A percentile compares a stretch with the other conserved stretches of the same genome.
These are phyloP conservation scores for Sebastes reedi DNA, from an alignment of 2,797 vertebrate species.

Conservation along the genomic window DNA sequence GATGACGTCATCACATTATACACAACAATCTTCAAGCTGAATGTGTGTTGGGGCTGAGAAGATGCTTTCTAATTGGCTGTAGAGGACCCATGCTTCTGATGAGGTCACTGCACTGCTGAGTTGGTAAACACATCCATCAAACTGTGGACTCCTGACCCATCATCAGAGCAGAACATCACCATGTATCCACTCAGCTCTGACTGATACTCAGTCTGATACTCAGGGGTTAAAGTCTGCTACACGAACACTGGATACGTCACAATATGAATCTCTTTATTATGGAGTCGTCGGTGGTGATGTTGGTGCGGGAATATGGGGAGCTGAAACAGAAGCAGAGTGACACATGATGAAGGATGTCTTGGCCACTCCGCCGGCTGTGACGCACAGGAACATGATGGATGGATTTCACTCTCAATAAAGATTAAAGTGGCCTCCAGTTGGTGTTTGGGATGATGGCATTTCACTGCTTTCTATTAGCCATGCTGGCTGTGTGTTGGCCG, in stretches of 20 bases:
- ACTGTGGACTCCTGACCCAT: not conserved
- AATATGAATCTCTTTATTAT: not conserved
- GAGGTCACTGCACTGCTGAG: not conserved
- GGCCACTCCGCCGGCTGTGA: not conserved
- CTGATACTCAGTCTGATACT: not conserved
- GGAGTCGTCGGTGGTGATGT: not conserved
- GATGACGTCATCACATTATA: not conserved
- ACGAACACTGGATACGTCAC: not conserved
- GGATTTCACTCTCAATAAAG: not conserved
- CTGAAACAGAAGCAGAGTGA: not conserved
- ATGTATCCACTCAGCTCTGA: not conserved
- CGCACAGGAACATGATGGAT: not conserved
- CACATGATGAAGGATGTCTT: not conserved
- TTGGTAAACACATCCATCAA: constrained; percentile 38
- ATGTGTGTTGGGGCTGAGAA: not conserved
- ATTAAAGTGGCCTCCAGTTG: not conserved
- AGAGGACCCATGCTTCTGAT: not conserved
- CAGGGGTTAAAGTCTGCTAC: not conserved
- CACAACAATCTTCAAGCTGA: not conserved
- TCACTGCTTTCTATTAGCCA: not conserved
- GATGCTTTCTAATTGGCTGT: not conserved
- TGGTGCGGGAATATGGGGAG: not conserved
- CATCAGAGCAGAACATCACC: not conserved
- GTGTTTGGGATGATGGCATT: not conserved
- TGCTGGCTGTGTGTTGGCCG: not conserved